Conservation (phyloP, 2,113 vertebrate genomes). For the Cranoglanis bouderius region DNA sequence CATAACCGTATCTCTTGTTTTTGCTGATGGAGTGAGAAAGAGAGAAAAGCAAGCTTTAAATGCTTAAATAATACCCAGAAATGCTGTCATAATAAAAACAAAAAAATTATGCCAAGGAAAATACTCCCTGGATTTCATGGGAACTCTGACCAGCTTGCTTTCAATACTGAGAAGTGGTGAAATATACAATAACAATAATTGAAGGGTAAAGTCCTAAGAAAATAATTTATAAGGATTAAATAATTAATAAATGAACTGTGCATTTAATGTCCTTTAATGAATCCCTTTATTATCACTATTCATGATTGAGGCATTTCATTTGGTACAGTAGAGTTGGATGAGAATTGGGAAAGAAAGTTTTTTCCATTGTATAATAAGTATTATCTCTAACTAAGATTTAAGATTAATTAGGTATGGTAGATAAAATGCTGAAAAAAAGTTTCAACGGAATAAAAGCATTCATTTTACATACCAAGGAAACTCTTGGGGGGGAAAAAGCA, state of each 20-base stretch:
- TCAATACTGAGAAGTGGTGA: background rate
- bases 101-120: background rate
- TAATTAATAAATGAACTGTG: background rate
- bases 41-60: slow-evolving; percentile 24
- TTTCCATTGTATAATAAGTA: background rate
- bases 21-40: slow-evolving; percentile 38
- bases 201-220: background rate
- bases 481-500: background rate
- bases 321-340: background rate
- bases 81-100: slow-evolving; percentile 43
- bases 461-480: background rate
- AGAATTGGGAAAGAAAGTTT: background rate
- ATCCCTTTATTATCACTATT: background rate
- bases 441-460: background rate
- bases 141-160: background rate
- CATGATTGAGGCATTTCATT: background rate
- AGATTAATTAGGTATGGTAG: background rate
- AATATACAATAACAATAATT: background rate
- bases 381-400: background rate
- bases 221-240: background rate
- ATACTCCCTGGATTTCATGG: background rate
- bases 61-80: background rate
- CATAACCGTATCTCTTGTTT: background rate
- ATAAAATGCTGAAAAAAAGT: background rate
- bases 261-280: background rate